Evolutionary conservation across 2,888 invertebrate species (phyloP).

Genomic region (Hirtodrosophila duncani): DNA sequence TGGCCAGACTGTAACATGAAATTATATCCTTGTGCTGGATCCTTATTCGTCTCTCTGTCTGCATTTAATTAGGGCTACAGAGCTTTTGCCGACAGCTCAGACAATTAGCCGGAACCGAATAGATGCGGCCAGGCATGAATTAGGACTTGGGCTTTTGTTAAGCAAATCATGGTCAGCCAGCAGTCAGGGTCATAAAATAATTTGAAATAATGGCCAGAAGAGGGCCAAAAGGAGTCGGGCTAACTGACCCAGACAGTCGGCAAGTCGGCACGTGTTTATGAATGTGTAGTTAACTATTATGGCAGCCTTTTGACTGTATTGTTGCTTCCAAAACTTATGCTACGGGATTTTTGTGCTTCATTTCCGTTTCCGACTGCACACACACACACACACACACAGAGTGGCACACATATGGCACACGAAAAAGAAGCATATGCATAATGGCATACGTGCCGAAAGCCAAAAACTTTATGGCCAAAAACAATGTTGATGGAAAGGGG

Average conservation of each 20-base stretch:
- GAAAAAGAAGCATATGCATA: slow-evolving; percentile 55
- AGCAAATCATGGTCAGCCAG: slow-evolving; percentile 69
- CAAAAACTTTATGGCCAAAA: slow-evolving; percentile 54
- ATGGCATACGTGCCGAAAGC: slow-evolving; percentile 65
- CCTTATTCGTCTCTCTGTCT: slow-evolving; percentile 6
- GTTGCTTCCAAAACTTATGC: slow-evolving; percentile 31
- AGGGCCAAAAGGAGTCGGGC: neutral
- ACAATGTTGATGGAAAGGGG: slow-evolving; percentile 39
- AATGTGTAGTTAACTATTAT: slow-evolving; percentile 57
- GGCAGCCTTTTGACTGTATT: slow-evolving; percentile 30
- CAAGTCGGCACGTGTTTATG: no score
- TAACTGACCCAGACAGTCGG: slow-evolving; percentile 9
- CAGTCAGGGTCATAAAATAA: slow-evolving; percentile 53
- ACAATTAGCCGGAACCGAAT: slow-evolving; percentile 6
- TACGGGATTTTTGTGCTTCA: slow-evolving; percentile 67
- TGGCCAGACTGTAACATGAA: no score
- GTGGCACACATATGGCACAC: neutral
- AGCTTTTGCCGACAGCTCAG: slow-evolving; percentile 10
- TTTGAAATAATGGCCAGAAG: slow-evolving; percentile 48
- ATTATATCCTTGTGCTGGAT: neutral
- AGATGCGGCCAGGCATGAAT: slow-evolving; percentile 37
- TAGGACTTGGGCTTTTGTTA: slow-evolving; percentile 37
- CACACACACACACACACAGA: slow-evolving; percentile 23
- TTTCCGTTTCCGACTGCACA: slow-evolving; percentile 63
- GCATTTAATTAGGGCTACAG: slow-evolving; percentile 36